Percentiles rank a stretch among this genome's conserved stretches.
phyloP scores from a whole-genome alignment of 2,113 vertebrate genomes.

The Hippoglossus stenolepis region DNA sequence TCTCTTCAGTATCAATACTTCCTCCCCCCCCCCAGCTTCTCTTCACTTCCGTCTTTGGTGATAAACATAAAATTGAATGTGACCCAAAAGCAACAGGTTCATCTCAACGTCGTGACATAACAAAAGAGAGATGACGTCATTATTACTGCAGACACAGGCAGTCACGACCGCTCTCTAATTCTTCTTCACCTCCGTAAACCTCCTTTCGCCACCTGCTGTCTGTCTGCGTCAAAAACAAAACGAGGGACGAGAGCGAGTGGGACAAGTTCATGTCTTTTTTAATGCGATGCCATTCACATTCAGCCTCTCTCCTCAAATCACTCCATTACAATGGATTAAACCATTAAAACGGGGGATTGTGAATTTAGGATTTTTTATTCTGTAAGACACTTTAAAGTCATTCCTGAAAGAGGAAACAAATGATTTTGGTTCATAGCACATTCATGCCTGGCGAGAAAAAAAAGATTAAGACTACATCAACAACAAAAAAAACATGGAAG shows the following conservation, averaged over 20 bases:
- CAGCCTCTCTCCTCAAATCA: slow-evolving; percentile 15
- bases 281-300: slow-evolving; percentile 19
- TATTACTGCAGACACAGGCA: background rate
- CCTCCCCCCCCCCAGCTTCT: background rate
- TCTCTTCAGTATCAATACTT: background rate
- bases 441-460: slow-evolving; percentile 65
- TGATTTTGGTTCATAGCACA: slow-evolving; percentile 80
- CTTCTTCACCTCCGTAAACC: background rate
- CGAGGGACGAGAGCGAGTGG: background rate
- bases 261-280: slow-evolving; percentile 30
- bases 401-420: slow-evolving; percentile 69
- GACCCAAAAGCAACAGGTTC: background rate
- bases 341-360: slow-evolving; percentile 56
- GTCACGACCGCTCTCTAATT: background rate
- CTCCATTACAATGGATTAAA: slow-evolving; percentile 65
- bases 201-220: slow-evolving; percentile 43
- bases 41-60: background rate
- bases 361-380: slow-evolving; percentile 56
- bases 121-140: background rate
- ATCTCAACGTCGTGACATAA: background rate
- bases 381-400: slow-evolving; percentile 78
- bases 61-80: background rate
- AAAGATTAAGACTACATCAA: slow-evolving; percentile 75
- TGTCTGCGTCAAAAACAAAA: slow-evolving; percentile 22
- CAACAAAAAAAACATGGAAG: slow-evolving; percentile 58